phyloP scores from a whole-genome alignment of 2,888 invertebrate species.

The Melieria picta region DNA sequence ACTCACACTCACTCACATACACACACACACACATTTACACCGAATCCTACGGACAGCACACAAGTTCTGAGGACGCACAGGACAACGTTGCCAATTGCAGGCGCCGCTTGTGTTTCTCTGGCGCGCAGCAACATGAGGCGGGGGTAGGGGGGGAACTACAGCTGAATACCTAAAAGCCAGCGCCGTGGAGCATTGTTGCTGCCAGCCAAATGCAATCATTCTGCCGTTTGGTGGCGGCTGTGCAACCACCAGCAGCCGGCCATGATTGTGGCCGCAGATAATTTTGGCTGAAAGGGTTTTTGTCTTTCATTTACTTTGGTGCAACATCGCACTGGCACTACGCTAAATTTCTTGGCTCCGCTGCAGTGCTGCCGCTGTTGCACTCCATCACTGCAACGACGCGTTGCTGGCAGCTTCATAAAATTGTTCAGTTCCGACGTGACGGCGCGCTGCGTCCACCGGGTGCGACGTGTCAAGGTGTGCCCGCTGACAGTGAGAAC shows the following conservation, averaged over 20 bases:
- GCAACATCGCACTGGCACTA: not conserved
- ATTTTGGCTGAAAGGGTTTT: conserved; percentile 15
- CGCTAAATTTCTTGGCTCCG: not conserved
- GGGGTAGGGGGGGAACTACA: too few relatives aligned
- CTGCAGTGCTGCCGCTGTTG: not conserved
- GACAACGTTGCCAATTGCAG: too few relatives aligned
- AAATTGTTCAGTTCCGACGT: too few relatives aligned
- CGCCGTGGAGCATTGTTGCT: too few relatives aligned
- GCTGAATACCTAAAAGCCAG: too few relatives aligned
- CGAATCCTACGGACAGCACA: not conserved
- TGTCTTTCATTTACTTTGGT: not conserved
- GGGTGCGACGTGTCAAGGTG: conserved; percentile 2
- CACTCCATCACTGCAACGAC: not conserved
- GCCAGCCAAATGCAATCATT: too few relatives aligned
- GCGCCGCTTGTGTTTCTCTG: too few relatives aligned
- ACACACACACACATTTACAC: not conserved
- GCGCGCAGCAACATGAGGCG: too few relatives aligned
- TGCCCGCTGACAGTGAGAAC: conserved; percentile 26
- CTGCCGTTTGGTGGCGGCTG: too few relatives aligned
- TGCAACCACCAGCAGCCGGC: not conserved
- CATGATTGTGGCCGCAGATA: conserved; percentile 18
- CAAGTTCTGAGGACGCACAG: too few relatives aligned
- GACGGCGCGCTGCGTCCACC: not conserved
- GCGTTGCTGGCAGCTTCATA: too few relatives aligned
- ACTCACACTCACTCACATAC: conserved; percentile 8